Percentiles rank a stretch among this genome's conserved stretches.
Conservation (phyloP, 2,888 invertebrate genomes). For the Nymphalis urticae region DNA sequence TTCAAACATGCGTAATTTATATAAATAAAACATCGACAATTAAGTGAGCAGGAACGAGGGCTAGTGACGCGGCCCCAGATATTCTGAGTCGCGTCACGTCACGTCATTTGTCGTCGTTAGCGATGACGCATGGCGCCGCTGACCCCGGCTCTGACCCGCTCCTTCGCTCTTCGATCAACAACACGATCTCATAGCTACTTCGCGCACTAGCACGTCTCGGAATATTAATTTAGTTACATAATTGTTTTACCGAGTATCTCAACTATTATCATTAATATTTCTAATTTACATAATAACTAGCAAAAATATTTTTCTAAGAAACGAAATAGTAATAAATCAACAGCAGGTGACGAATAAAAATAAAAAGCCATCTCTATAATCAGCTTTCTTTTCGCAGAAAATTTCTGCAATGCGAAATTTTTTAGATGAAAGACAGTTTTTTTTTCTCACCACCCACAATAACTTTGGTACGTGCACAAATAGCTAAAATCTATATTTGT, state of each 20-base stretch:
- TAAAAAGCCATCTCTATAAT: slow-evolving; percentile 50
- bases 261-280: not conserved
- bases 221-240: slow-evolving; percentile 2
- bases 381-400: slow-evolving; percentile 76
- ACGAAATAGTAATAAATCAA: slow-evolving; percentile 42
- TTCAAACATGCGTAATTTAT: slow-evolving; percentile 30
- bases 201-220: slow-evolving; percentile 13
- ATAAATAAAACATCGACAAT: slow-evolving; percentile 33
- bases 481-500: slow-evolving; percentile 79
- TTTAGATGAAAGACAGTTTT: slow-evolving; percentile 50
- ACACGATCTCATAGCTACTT: slow-evolving; percentile 36
- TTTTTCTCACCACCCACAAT: slow-evolving; percentile 73
- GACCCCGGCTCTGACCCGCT: slow-evolving; percentile 71
- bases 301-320: slow-evolving; percentile 20
- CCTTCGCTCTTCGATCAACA: slow-evolving; percentile 74
- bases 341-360: slow-evolving; percentile 62
- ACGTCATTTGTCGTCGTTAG: slow-evolving; percentile 81
- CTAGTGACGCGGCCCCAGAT: slow-evolving; percentile 43
- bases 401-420: slow-evolving; percentile 54
- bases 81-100: slow-evolving; percentile 57
- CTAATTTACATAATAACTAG: not conserved
- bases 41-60: slow-evolving; percentile 26
- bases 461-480: slow-evolving; percentile 70
- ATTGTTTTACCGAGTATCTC: not conserved
- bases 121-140: slow-evolving; percentile 76